Base-by-base conservation (phyloP, 1,140 invertebrate genomes). In the Schlechtendalia chinensis region DNA sequence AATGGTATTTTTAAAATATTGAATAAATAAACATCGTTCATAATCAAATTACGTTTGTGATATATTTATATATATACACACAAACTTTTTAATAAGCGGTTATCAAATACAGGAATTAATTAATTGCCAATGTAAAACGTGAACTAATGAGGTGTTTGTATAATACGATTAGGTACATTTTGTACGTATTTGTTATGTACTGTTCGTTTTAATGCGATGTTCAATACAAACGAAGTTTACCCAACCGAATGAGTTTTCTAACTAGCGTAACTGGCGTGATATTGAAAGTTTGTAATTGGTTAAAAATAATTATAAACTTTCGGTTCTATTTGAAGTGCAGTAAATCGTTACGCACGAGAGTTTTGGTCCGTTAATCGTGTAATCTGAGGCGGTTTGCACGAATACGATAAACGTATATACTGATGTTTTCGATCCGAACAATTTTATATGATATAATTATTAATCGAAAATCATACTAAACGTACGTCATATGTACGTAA, bases 271-370 rank as follows among this genome's bases (percentile, higher is more conserved):
- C 39, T 67, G 50, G 67, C 67, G 67, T 50, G 67, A 69, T 69
- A 69, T 69, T 69, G 67, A 69, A 69, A 69, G 45, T 69, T 69
- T 22, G 67, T 69, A 69, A 69, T 69, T 50, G 67, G 67, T 39
- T 69, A 69, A 69, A 69, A 69, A 69, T 69, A 69, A 69, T 69
- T 69, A 50, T 27, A 69, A 69, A 69, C 67, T 69, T 69, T 69
- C 24, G 45, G 67, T 69, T 17, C 45, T 50, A 50, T 69, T 47
- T 8, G 45, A 50, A 50, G 39, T n/a, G 12, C 17, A 50, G 14
- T 12, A 50, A 69, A 39, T 24, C 45, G 47, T 69, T 47, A 50
- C 67, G 50, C 67, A 69, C n/a, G 67, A 69, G 67, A 14, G 67
- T 69, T 69, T 24, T 27, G 39, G 65, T 47, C n/a, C 39, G 67